phyloP scores from a whole-genome alignment of 64 coral and sea anemone species.

The Platygyra sinensis region DNA sequence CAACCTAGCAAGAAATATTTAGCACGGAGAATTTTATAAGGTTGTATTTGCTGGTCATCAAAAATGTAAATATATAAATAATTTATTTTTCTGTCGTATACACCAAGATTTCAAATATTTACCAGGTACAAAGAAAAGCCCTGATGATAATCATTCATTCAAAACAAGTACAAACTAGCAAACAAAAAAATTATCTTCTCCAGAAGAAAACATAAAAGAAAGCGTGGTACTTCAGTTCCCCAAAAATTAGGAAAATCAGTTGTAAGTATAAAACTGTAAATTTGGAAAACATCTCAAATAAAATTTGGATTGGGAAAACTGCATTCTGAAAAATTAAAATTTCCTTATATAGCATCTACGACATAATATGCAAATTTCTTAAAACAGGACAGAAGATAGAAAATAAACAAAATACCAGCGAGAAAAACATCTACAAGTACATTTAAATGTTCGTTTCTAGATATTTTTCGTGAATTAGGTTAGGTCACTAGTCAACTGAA shows the following conservation, averaged over 20 bases:
- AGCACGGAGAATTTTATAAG: neutral
- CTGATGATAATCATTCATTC: neutral
- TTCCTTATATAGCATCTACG: conserved; percentile 1
- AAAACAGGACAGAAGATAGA: neutral
- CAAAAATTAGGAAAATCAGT: neutral
- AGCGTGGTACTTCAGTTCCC: neutral
- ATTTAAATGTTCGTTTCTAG: neutral
- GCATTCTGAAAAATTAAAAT: conserved; percentile 23
- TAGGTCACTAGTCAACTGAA: neutral
- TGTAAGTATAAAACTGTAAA: neutral
- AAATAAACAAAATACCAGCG: conserved; percentile 21
- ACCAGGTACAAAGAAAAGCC: conserved; percentile 42
- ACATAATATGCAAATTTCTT: conserved; percentile 30
- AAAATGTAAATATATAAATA: conserved; percentile 23
- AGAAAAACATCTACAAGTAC: neutral
- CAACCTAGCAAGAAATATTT: neutral
- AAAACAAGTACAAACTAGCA: conserved; percentile 3
- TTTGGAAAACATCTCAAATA: neutral
- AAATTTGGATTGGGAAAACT: conserved; percentile 1
- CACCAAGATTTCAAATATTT: conserved; percentile 53
- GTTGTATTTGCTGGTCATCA: neutral
- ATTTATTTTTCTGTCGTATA: conserved; percentile 40
- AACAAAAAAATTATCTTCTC: neutral
- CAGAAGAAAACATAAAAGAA: neutral
- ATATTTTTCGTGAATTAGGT: neutral